Conservation (phyloP, 2,888 invertebrate species). For the Alcis repandata region DNA sequence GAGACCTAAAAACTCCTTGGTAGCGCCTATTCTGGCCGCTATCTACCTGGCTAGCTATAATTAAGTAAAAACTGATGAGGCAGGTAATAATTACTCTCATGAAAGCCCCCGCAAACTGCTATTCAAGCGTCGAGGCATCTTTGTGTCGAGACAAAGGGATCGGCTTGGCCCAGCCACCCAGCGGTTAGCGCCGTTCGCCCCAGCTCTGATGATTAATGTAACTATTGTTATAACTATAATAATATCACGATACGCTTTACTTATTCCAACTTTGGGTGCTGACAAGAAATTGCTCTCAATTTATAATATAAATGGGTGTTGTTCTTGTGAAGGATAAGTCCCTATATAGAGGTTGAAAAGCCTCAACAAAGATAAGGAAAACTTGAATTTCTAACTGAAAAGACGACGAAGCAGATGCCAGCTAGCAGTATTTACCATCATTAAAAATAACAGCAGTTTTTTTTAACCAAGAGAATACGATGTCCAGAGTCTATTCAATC, state of each 20-base stretch:
- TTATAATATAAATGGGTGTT: slow-evolving; percentile 5
- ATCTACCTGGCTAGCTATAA: not conserved
- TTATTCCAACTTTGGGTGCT: slow-evolving; percentile 10
- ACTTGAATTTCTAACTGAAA: not conserved
- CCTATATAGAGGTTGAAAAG: not conserved
- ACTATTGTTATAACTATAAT: slow-evolving; percentile 28
- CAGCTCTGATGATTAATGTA: slow-evolving; percentile 33
- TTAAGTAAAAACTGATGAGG: slow-evolving; percentile 32
- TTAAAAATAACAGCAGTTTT: not conserved
- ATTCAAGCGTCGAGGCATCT: slow-evolving; percentile 46
- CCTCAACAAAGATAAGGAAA: not conserved
- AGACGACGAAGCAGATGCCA: too few relatives aligned
- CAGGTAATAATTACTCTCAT: slow-evolving; percentile 42
- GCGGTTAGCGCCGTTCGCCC: slow-evolving; percentile 33
- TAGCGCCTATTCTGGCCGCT: not conserved
- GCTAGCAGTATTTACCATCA: not conserved
- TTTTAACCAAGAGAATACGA: too few relatives aligned
- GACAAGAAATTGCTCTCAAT: slow-evolving; percentile 15
- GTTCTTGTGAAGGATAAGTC: not conserved
- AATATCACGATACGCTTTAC: slow-evolving; percentile 13
- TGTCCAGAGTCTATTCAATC: too few relatives aligned
- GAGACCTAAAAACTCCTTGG: not conserved
- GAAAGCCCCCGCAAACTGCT: slow-evolving; percentile 48
- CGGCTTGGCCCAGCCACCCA: slow-evolving; percentile 46
- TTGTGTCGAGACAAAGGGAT: slow-evolving; percentile 56